These are phyloP conservation scores for Rhamnusium bicolor DNA, from an alignment of 2,888 invertebrate species.

Conservation along the genomic window DNA sequence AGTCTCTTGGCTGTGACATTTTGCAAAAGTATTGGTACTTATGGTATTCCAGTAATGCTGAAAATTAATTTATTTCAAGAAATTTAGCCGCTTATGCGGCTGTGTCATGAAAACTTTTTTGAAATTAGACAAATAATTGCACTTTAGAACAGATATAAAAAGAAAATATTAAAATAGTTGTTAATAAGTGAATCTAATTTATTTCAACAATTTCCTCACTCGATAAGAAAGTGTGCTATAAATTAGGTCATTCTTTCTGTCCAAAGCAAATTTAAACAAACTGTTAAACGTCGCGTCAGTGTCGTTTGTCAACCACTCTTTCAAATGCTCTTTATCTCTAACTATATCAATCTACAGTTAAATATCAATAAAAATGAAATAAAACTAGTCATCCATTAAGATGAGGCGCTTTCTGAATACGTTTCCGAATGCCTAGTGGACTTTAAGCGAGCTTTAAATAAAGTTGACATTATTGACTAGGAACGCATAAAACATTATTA, in stretches of 20 bases:
- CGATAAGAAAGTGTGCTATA: too few species aligned
- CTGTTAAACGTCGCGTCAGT: neutral
- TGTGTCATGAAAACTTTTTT: too few species aligned
- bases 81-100: too few species aligned
- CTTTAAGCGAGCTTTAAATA: slow-evolving; percentile 15
- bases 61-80: too few species aligned
- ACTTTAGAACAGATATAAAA: too few species aligned
- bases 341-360: neutral
- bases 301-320: neutral
- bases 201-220: too few species aligned
- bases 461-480: slow-evolving; percentile 24
- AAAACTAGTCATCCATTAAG: neutral
- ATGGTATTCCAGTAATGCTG: too few species aligned
- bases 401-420: neutral
- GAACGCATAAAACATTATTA: slow-evolving; percentile 30
- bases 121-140: too few species aligned
- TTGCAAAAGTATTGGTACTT: too few species aligned
- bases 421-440: neutral
- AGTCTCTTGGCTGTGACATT: too few species aligned
- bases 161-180: too few species aligned
- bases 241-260: neutral
- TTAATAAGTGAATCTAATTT: too few species aligned
- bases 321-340: neutral
- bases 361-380: neutral
- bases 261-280: neutral